Conservation (phyloP, 2,797 vertebrate genomes). For the Rhinatrema bivittatum region DNA sequence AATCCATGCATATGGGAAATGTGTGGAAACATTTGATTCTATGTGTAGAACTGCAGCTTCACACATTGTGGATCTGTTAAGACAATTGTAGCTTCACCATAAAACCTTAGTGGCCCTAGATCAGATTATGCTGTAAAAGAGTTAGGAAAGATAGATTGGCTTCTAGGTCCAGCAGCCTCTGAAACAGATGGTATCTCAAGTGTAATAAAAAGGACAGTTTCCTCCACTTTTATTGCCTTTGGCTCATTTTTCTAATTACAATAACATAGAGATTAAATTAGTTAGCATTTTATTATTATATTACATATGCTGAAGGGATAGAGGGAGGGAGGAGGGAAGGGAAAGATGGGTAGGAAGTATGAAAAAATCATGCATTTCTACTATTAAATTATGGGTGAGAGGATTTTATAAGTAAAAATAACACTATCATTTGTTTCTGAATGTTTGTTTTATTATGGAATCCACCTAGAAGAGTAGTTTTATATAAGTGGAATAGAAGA, state of each 20-base stretch:
- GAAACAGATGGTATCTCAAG: constrained; percentile 1
- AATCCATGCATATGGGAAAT: not conserved
- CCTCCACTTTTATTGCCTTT: constrained; percentile 3
- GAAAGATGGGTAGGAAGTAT: too few species aligned
- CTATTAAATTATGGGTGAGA: too few species aligned
- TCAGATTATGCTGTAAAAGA: constrained; percentile 11
- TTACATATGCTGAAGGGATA: not conserved
- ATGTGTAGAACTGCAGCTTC: not conserved
- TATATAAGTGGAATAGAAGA: too few species aligned
- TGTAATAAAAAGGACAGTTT: constrained; percentile 1
- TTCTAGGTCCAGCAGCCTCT: not conserved
- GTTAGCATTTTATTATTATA: constrained; percentile 1
- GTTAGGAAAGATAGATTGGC: not conserved
- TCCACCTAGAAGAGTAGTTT: too few species aligned
- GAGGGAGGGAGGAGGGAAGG: too few species aligned
- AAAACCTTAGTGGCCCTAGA: not conserved
- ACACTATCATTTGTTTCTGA: too few species aligned
- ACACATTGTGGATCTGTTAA: not conserved
- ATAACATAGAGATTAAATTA: constrained; percentile 7
- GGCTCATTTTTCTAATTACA: constrained; percentile 3
- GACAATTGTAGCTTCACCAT: constrained; percentile 1
- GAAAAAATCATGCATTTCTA: too few species aligned
- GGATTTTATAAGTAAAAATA: too few species aligned
- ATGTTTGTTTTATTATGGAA: too few species aligned
- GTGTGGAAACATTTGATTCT: not conserved